Base-by-base conservation (phyloP, 2,113 vertebrate species). In the Lethenteron reissneri region DNA sequence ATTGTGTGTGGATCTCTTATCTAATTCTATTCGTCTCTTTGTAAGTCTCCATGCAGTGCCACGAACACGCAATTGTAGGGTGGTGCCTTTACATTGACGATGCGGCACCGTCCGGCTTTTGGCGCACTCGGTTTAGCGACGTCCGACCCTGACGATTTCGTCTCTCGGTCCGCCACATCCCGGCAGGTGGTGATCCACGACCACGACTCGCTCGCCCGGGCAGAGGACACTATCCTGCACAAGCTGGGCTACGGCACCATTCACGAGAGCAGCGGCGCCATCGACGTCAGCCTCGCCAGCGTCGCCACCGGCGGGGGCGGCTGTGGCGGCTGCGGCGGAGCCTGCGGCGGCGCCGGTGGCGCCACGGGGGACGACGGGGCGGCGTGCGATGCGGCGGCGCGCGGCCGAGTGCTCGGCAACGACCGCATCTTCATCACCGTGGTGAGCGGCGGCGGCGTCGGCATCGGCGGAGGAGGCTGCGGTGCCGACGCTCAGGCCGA, bases 191-290 rank as follows among this genome's bases (percentile, higher is more conserved):
- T 97, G 74, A 92, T 97, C 81, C 87, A 97, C 4, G 89, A 97
- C 75, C 86, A 97, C 80, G 91, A 96, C 77, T 88, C 94, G 0
- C 78, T 97, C 74, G 92, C 89, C 88, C 86, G 90, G 79, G 94
- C 92, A 1, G 41, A 41, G 41, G 5, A 41, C 41, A 41, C 41
- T 6, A 41, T 41, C 41, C 41, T 41, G 41, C 41, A 7, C 41
- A 41, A 41, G 41, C 41, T 41, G 41, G 41, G 41, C 41, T 41
- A 41, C 6, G 41, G 41, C 41, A 41, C 41, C 41, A 41, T 41
- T 5, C 41, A 41, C 41, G 41, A 41, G 41, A 41, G 41, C 41
- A 41, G 41, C 41, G 41, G 41, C 41, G 41, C 41, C 41, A 41
- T 41, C 6, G 41, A 5, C 41, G 5, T 41, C 41, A 41, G 41